Evolutionary conservation across 2,113 vertebrate species (phyloP), one percentile per base, ranked within the genome.

Genomic region (Solea senegalensis): DNA sequence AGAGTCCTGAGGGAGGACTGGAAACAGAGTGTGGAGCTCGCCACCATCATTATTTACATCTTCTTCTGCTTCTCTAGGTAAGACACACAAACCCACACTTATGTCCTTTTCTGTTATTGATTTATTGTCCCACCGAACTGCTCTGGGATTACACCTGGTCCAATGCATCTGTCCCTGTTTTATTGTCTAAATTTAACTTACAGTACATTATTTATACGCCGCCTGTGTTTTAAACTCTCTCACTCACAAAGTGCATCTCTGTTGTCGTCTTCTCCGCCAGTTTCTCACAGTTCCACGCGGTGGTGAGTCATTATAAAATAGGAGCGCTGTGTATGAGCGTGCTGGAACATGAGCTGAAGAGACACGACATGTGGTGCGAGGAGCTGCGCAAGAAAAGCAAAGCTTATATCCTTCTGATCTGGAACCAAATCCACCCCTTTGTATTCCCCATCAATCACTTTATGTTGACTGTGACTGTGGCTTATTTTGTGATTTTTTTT

Each of bases 51-150:
- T 76, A 96, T 98, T 90, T 99, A 98, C 78, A 94, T 99, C 86
- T 99, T 98, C 88, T 99, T 98, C 90, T 98, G 97, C 86, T 99
- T 99, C 88, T 98, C 97, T 14, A 98, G 97, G 97, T 97, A 91
- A 46, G 59, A 27, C 49, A 40, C 34, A 5, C 45, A 39, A 21
- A 21, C 21, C 1, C 21, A 21, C 21, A 34, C 34, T 34, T 6
- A 34, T 34, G 34, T 34, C 34, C 34, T 34, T 34, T 34, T 34
- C 28, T 34, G 28, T 34, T 34, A 34, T 34, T 34, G 34, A 34
- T 34, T 34, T 34, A 34, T 34, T 34, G 34, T 34, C 34, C 34
- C 5, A 3, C 34, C 34, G 21, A 21, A 21, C 21, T 21, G 21
- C 21, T 21, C 21, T 1, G 21, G 21, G 21, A 21, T 1, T 21